Evolutionary conservation across 2,888 invertebrate species (phyloP).

Genomic region (Malachius bipustulatus): DNA sequence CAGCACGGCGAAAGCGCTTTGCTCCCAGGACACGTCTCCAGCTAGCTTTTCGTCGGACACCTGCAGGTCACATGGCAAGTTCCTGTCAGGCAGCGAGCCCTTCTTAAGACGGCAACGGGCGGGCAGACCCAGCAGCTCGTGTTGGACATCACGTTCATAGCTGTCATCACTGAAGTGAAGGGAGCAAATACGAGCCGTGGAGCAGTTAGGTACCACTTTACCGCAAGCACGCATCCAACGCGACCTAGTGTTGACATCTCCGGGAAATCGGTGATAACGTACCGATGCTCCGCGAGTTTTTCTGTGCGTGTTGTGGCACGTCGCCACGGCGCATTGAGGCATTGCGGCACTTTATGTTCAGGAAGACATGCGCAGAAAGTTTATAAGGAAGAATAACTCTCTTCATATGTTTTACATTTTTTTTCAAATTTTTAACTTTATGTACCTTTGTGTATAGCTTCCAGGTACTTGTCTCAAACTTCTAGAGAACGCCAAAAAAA

Average conservation of each 20-base stretch:
- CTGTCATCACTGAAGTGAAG: constrained; percentile 41
- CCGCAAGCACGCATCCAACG: constrained; percentile 44
- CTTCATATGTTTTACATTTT: too few relatives aligned
- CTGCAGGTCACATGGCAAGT: constrained; percentile 21
- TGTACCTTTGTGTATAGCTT: too few relatives aligned
- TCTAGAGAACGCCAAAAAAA: too few relatives aligned
- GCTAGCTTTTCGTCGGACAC: constrained; percentile 6
- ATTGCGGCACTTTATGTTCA: too few relatives aligned
- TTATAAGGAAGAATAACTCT: too few relatives aligned
- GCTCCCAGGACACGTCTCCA: constrained; percentile 19
- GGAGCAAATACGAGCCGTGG: constrained; percentile 45
- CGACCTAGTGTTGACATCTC: constrained; percentile 40
- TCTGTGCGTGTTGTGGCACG: constrained; percentile 45
- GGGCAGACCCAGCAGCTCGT: constrained; percentile 42
- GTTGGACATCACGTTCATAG: constrained; percentile 45
- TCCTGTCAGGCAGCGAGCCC: constrained; percentile 38
- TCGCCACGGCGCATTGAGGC: constrained; percentile 48
- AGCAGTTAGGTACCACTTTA: constrained; percentile 41
- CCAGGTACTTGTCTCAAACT: too few relatives aligned
- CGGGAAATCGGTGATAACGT: constrained; percentile 47
- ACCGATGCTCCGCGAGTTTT: constrained; percentile 44
- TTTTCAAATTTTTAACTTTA: too few relatives aligned
- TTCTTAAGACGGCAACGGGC: constrained; percentile 41
- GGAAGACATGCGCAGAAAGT: too few relatives aligned
- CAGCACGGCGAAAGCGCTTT: constrained; percentile 39